Evolutionary conservation across 2,797 vertebrate genomes (phyloP), one percentile per base, ranked within the genome.

Genomic region (Siniperca obscura): DNA sequence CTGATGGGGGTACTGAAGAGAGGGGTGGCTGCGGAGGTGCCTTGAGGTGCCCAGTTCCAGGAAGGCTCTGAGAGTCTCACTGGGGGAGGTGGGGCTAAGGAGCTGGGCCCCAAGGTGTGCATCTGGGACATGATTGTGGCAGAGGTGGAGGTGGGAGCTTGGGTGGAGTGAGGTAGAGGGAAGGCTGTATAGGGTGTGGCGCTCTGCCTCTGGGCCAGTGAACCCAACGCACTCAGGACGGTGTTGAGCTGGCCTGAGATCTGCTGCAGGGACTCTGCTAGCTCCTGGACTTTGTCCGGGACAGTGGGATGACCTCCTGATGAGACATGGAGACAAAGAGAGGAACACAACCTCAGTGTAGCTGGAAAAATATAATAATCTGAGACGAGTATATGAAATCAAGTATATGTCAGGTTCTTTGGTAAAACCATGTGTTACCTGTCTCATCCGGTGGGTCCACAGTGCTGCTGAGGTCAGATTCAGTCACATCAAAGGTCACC

Each of bases 161-260:
- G 50, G 0, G 80, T 2, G 0, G 90, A 60, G 1, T 86, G 66
- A 42, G 73, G 64, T 17, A 70, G 59, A 70, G 86, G 2, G 66
- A 91, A 90, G 44, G 83, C 44, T 3, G 64, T 0, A 19, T 87
- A 81, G 1, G 86, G 52, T 2, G 68, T 11, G 0, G 87, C 70
- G 0, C 84, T 76, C 4, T 91, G 95, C 68, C 86, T 93, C 1
- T 80, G 79, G 21, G 84, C 89, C 52, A 97, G 91, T 4, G 95
- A 95, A 42, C 94, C 95, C 90, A 98, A 72, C 0, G 96, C 67
- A 3, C 90, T 65, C 0, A 99, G 94, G 17, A 98, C 97, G 0
- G 90, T 84, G 14, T 96, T 96, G 17, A 99, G 95, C 88, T 99
- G 97, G 0, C 91, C 84, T 14, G 95, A 97, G 93, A 99, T 96